Evolutionary conservation across 2,113 vertebrate species (phyloP), one percentile per base, ranked within the genome.

Genomic region (Pteropus alecto): DNA sequence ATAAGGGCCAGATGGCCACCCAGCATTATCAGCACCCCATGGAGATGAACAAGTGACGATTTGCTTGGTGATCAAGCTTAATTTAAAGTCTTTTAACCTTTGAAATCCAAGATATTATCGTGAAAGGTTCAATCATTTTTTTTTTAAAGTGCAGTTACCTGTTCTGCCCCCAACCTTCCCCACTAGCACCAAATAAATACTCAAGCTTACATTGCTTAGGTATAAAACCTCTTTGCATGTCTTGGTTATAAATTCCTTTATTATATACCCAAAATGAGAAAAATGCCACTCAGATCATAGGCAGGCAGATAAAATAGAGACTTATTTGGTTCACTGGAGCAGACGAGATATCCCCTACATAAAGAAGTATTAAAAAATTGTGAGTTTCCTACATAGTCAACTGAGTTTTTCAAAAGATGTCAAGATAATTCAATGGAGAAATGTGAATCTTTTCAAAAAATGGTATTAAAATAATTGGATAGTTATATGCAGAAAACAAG

Each of bases 31-130:
- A 96, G 82, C 93, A 97, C 89, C 97, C 97, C 90, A 96, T 93
- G 76, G 96, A 84, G 97, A 98, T 61, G 93, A 98, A 98, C 95
- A 98, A 98, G 96, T 95, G 96, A 98, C 93, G 98, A 98, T 98
- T 97, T 98, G 90, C 89, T 98, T 97, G 97, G 97, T 93, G 91
- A 97, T 97, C 93, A 97, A 95, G 98, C 94, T 78, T 98, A 97
- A 98, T 97, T 98, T 98, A 97, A 98, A 97, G 58, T 95, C 90
- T 90, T 98, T 98, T 98, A 98, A 98, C 96, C 97, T 98, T 85
- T 95, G 82, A 98, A 98, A 88, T 89, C 56, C 76, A 93, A 65
- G 74, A 96, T 92, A 95, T 35, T 21, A 77, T 83, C 38, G 68
- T 70, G 77, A 95, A 6, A 84, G 73, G 68, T 84, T 89, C 74